Conservation (phyloP, 2,113 vertebrate species). For the Tichodroma muraria region DNA sequence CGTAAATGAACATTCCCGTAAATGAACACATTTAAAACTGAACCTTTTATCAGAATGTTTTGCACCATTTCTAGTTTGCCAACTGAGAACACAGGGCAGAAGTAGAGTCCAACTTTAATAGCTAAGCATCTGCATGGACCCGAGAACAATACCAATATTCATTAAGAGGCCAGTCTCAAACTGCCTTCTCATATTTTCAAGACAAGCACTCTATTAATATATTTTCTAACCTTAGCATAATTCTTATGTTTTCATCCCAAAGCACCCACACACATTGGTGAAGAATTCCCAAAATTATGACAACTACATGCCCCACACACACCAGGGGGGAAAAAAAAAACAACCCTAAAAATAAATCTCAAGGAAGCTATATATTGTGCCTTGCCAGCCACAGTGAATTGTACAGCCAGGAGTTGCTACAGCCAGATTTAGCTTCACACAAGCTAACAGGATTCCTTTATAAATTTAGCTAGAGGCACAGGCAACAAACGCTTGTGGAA, state of each 20-base stretch:
- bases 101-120: neutral
- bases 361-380: conserved; percentile 24
- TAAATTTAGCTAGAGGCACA: conserved; percentile 60
- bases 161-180: neutral
- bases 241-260: conserved; percentile 7
- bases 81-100: neutral
- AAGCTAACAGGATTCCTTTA: conserved; percentile 61
- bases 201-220: conserved; percentile 19
- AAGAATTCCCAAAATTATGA: neutral
- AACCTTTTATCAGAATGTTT: neutral
- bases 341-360: neutral
- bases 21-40: neutral
- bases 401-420: conserved; percentile 5
- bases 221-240: conserved; percentile 43
- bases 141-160: conserved; percentile 55
- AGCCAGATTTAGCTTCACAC: conserved; percentile 57
- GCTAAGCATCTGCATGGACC: neutral
- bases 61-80: neutral
- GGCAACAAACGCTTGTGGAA: conserved; percentile 49
- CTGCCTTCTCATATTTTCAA: conserved; percentile 21
- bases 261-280: neutral
- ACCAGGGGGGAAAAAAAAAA: neutral
- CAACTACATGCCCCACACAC: neutral
- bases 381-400: conserved; percentile 13
- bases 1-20: fast-evolving